Base-by-base conservation (phyloP, 2,797 vertebrate species). In the Gadopsis marmoratus region DNA sequence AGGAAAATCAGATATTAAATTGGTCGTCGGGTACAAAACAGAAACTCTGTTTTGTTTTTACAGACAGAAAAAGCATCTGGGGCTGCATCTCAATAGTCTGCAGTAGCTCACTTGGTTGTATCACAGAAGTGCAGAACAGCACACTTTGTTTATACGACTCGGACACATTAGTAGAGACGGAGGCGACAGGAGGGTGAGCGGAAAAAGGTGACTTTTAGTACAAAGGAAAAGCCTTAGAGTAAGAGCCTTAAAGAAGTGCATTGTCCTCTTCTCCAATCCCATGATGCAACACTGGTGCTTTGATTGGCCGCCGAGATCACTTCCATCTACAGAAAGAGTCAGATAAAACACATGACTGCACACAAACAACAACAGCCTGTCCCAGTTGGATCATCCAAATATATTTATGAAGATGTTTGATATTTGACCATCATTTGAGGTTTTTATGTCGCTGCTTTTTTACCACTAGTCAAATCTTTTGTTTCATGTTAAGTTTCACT, bases 11-110 rank as follows among this genome's bases (percentile, higher is more conserved):
- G 41, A 86, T 59, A 81, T 60, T 77, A 87, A 86, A 73, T 74
- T 88, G 79, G 83, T 83, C 64, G 59, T 86, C 61, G 85, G 11
- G 47, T 92, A 92, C 81, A 92, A 90, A 91, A 94, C 90, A 80
- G 62, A 77, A 51, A 55, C 13, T 54, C 13, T 10, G 33, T 58
- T 71, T 59, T 41, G 14, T 60, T 54, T 66, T 74, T 33, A 71
- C 21, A 82, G 59, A 73, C 35, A 65, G 61, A 23, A 39, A 45
- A 0, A 19, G 17, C 0, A 16, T 37, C 0, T 60, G 11, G 37
- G 54, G 33, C 47, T 39, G 63, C 67, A 31, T 63, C 74, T 74
- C 78, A 72, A 9, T 26, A 61, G 47, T 70, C 29, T 56, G 56
- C 54, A 61, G 58, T 10, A 47, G 61, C 62, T 11, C 12, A 50